Evolutionary conservation across 2,888 invertebrate species (phyloP).

Genomic region (Cheilosia impressa): DNA sequence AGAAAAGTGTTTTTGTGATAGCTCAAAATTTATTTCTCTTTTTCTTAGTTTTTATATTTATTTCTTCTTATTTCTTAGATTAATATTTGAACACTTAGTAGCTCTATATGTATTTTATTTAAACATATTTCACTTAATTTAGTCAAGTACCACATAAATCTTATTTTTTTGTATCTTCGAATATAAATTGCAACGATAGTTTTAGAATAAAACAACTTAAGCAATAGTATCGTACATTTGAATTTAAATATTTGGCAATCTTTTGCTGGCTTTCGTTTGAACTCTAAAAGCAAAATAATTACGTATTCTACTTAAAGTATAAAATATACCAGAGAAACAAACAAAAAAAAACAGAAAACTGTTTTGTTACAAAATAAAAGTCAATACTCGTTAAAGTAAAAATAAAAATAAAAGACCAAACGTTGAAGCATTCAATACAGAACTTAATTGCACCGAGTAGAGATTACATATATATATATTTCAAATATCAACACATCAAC

Average conservation of each 20-base stretch:
- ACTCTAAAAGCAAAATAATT: slow-evolving; percentile 20
- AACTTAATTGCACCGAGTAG: slow-evolving; percentile 73
- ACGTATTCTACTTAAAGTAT: slow-evolving; percentile 64
- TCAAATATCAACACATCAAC: slow-evolving; percentile 58
- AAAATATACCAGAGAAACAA: slow-evolving; percentile 9
- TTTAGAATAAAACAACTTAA: slow-evolving; percentile 28
- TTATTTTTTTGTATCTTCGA: slow-evolving; percentile 22
- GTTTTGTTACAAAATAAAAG: slow-evolving; percentile 48
- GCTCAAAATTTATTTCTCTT: slow-evolving; percentile 60
- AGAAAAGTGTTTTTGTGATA: slow-evolving; percentile 74
- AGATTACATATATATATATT: slow-evolving; percentile 39
- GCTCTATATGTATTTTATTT: slow-evolving; percentile 21
- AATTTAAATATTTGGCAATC: background rate
- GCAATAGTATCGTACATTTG: slow-evolving; percentile 31
- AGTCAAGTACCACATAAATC: slow-evolving; percentile 14
- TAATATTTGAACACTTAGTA: slow-evolving; percentile 51
- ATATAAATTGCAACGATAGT: slow-evolving; percentile 41
- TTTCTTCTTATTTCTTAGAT: slow-evolving; percentile 40
- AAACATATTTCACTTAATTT: slow-evolving; percentile 53
- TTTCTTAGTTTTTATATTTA: slow-evolving; percentile 43
- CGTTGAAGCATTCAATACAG: slow-evolving; percentile 59
- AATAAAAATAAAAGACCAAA: slow-evolving; percentile 59
- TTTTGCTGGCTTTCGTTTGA: slow-evolving; percentile 23
- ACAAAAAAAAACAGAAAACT: slow-evolving; percentile 39
- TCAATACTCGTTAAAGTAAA: slow-evolving; percentile 63